Percentiles rank a stretch among this genome's conserved stretches.
Evolutionary conservation across 2,797 vertebrate genomes (phyloP).

Genomic region (Carapus acus): DNA sequence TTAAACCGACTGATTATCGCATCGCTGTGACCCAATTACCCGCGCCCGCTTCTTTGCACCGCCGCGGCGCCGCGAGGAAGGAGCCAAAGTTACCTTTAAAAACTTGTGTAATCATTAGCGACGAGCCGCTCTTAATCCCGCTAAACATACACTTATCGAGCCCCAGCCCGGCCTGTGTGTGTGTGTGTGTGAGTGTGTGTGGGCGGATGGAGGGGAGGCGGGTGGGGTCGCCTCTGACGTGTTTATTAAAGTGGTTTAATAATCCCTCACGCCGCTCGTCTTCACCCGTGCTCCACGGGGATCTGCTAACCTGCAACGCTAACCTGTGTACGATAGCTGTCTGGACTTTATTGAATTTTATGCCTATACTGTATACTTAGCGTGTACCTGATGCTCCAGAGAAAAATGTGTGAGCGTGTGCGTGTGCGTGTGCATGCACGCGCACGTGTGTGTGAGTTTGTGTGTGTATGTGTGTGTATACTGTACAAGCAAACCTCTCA

Average conservation of each 20-base stretch:
- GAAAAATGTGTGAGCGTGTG: neutral
- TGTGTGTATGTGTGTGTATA: slow-evolving; percentile 17
- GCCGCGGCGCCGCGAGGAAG: slow-evolving; percentile 73
- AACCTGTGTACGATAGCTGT: slow-evolving; percentile 1
- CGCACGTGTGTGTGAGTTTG: neutral
- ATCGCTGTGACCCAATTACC: slow-evolving; percentile 81
- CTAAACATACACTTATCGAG: slow-evolving; percentile 77
- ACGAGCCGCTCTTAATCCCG: slow-evolving; percentile 77
- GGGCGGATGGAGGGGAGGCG: slow-evolving; percentile 30
- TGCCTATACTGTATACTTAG: too few species aligned
- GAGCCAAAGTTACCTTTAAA: slow-evolving; percentile 82
- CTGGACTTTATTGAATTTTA: slow-evolving; percentile 6
- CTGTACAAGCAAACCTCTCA: slow-evolving; percentile 51
- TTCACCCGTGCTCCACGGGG: slow-evolving; percentile 55
- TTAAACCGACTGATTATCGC: slow-evolving; percentile 75
- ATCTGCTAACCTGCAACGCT: slow-evolving; percentile 52
- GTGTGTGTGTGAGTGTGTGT: too few species aligned
- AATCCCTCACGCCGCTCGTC: slow-evolving; percentile 57
- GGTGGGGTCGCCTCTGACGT: slow-evolving; percentile 48
- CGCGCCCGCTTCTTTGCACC: slow-evolving; percentile 67
- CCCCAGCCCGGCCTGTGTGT: slow-evolving; percentile 56
- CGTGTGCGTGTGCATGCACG: neutral
- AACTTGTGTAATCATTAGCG: slow-evolving; percentile 83
- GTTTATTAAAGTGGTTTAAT: slow-evolving; percentile 69
- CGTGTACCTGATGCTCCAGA: too few species aligned